Base-by-base conservation (phyloP, 2,797 vertebrate genomes). In the Danionella dracula region DNA sequence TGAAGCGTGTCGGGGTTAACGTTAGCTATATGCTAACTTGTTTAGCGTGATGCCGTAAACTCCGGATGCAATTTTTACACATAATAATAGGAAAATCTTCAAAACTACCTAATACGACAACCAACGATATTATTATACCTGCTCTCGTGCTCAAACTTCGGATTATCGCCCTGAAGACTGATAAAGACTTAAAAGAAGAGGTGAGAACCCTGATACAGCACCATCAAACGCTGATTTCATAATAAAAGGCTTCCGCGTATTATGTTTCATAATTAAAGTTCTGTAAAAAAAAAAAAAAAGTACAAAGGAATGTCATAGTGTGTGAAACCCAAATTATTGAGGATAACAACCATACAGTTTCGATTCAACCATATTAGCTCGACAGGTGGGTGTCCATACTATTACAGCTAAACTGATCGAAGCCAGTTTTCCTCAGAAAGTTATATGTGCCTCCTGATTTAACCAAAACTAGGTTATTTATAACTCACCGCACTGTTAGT, bases 11-110 rank as follows among this genome's bases (percentile, higher is more conserved):
- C 32, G 17, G n/a, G 12, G 34, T 57, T 66, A 66, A 53, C 64
- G 34, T 57, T 66, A 57, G 64, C 64, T 40, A 31, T 9, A 13
- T 19, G 64, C 64, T 66, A 66, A 66, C 44, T 6, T 34, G 41
- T 55, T 66, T 32, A 11, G 4, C 8, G 16, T 10, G 9, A 15
- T 17, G 21, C 12, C 4, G 8, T 12, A 41, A 12, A 8, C 20
- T 16, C 48, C 48, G 1, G 8, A 48, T 48, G 6, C 20, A 5
- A 31, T 21, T 48, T 4, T 1, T 5, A 1, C 21, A 1, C 10
- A 1, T 7, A 6, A 2, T 5, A 42, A 3, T 4, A 12, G 4
- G 2, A 10, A 10, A n/a, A 27, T 45, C 55, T 44, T 35, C 2
- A 4, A 57, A 15, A 21, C 8, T 29, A 12, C 11, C 7, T 40